These are phyloP conservation scores for Apoda limacodes DNA, from an alignment of 2,888 invertebrate genomes.

Conservation along the genomic window DNA sequence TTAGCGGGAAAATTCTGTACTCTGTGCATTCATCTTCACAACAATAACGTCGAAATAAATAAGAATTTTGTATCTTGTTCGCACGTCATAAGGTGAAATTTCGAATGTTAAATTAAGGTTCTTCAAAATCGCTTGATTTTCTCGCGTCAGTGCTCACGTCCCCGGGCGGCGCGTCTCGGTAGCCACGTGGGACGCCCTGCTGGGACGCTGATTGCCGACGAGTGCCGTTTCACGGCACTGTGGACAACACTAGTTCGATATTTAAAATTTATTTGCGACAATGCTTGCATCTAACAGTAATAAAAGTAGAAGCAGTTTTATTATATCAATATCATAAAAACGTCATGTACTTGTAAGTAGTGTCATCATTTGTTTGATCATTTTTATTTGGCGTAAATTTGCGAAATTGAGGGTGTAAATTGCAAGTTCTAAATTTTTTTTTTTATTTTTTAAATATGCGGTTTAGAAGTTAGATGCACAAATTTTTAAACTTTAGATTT, in stretches of 20 bases:
- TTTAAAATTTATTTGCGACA: constrained; percentile 19
- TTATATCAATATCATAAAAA: too few relatives aligned
- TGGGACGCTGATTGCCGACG: constrained; percentile 53
- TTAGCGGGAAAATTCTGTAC: constrained; percentile 48
- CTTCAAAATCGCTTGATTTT: constrained; percentile 36
- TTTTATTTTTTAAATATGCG: too few relatives aligned
- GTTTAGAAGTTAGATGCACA: too few relatives aligned
- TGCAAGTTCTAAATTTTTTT: too few relatives aligned
- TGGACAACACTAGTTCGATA: constrained; percentile 33
- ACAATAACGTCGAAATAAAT: constrained; percentile 17
- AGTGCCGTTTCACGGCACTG: constrained; percentile 52
- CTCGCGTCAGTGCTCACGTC: constrained; percentile 40
- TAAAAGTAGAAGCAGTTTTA: too few relatives aligned
- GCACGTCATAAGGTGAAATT: constrained; percentile 6
- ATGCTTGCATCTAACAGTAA: too few relatives aligned
- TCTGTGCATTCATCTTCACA: constrained; percentile 33
- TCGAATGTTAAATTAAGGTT: constrained; percentile 9
- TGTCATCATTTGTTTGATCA: constrained; percentile 53
- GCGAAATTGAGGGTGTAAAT: too few relatives aligned
- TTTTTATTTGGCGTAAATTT: too few relatives aligned
- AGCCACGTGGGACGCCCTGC: constrained; percentile 61
- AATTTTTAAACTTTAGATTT: too few relatives aligned
- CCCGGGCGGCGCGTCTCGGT: constrained; percentile 29
- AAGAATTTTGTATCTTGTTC: constrained; percentile 13
- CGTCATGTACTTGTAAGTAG: constrained; percentile 32